These are phyloP conservation scores for Archivesica marissinica DNA, from an alignment of 1,140 invertebrate genomes.

Conservation along the genomic window DNA sequence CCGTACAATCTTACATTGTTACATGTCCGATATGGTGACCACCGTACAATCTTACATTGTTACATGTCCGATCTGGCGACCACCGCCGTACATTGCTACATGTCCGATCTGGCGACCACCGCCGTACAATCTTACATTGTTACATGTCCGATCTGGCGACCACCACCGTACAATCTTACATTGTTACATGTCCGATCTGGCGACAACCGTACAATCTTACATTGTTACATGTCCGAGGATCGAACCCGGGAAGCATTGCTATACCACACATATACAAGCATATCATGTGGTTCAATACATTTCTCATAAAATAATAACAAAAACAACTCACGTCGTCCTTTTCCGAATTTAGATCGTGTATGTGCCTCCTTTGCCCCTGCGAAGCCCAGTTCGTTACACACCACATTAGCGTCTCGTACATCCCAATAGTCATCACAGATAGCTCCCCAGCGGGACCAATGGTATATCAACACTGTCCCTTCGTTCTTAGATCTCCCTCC, in stretches of 20 bases:
- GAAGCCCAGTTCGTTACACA: constrained; percentile 79
- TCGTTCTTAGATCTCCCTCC: constrained; percentile 59
- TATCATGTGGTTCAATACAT: background rate
- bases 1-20: no score
- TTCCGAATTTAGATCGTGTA: constrained; percentile 62
- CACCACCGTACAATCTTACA: no score
- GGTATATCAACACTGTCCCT: constrained; percentile 77
- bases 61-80: no score
- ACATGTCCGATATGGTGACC: no score
- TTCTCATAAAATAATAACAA: background rate
- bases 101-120: no score
- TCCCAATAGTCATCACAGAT: constrained; percentile 81
- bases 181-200: no score
- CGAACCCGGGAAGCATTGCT: background rate
- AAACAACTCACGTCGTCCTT: constrained; percentile 65
- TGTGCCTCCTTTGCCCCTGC: constrained; percentile 52
- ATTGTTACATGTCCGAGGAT: no score
- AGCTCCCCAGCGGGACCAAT: constrained; percentile 73
- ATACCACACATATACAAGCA: background rate
- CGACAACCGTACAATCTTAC: no score
- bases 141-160: no score
- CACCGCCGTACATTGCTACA: no score
- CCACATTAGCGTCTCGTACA: constrained; percentile 75
- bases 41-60: no score
- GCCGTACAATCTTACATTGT: no score